Percentiles rank a stretch among this genome's conserved stretches.
These are phyloP conservation scores for Alcis repandata DNA, from an alignment of 2,888 invertebrate species.

Conservation along the genomic window DNA sequence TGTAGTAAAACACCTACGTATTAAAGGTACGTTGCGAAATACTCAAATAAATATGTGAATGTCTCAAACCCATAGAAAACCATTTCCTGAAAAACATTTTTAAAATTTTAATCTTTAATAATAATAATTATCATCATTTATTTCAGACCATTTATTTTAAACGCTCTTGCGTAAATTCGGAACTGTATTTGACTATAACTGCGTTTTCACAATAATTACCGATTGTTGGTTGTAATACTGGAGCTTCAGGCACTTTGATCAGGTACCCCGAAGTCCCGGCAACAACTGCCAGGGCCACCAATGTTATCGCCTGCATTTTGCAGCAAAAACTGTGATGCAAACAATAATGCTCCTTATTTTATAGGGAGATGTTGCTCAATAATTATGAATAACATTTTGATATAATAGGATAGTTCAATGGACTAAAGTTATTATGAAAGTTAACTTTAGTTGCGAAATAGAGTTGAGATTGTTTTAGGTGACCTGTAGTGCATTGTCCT, in stretches of 20 bases:
- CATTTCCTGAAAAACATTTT: too few relatives aligned
- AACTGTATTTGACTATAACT: background rate
- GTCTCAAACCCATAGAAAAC: too few relatives aligned
- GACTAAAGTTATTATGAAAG: conserved; percentile 51
- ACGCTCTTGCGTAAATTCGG: too few relatives aligned
- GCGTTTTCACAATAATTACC: conserved; percentile 15
- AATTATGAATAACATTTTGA: conserved; percentile 52
- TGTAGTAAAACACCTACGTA: too few relatives aligned
- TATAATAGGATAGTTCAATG: conserved; percentile 71
- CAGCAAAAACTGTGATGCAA: conserved; percentile 36
- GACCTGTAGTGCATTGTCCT: conserved; percentile 19
- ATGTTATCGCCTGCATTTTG: conserved; percentile 71
- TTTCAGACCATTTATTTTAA: too few relatives aligned
- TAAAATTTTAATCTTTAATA: too few relatives aligned
- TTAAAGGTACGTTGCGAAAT: too few relatives aligned
- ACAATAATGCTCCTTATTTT: conserved; percentile 50
- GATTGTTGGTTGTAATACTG: conserved; percentile 29
- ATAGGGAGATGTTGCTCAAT: conserved; percentile 54
- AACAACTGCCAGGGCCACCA: conserved; percentile 51
- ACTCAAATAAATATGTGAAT: too few relatives aligned
- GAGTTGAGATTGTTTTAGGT: conserved; percentile 11
- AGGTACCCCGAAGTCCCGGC: conserved; percentile 64
- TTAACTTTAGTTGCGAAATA: conserved; percentile 8
- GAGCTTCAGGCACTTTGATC: conserved; percentile 68
- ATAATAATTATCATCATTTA: too few relatives aligned